Evolutionary conservation across 1,140 invertebrate genomes (phyloP).

Genomic region (Camponotus pennsylvanicus): DNA sequence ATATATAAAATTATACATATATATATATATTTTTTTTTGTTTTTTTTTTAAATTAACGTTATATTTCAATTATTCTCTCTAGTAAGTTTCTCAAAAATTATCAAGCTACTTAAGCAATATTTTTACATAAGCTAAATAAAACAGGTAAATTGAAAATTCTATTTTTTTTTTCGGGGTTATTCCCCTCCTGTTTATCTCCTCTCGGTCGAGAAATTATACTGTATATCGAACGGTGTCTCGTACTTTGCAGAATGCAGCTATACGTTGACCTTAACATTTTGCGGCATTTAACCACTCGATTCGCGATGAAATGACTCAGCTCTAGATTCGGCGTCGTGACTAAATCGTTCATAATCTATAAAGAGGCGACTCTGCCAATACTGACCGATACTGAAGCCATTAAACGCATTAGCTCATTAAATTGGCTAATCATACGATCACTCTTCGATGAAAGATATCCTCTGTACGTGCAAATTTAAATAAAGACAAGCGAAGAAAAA

Average conservation of each 20-base stretch:
- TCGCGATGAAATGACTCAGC: conserved; percentile 32
- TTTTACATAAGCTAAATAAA: too few species aligned
- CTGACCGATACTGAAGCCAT: neutral
- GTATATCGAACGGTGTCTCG: neutral
- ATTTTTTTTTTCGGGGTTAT: conserved; percentile 44
- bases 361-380: neutral
- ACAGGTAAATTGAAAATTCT: neutral
- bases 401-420: neutral
- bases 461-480: neutral
- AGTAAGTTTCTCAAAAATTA: neutral
- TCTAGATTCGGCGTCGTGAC: conserved; percentile 33
- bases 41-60: neutral
- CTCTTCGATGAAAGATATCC: neutral
- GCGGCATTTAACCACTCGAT: conserved; percentile 11
- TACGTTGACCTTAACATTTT: conserved; percentile 47
- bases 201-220: neutral
- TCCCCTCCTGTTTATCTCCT: neutral
- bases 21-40: too few species aligned
- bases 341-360: conserved; percentile 3
- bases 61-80: neutral
- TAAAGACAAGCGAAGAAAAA: neutral
- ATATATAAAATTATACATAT: too few species aligned
- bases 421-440: neutral
- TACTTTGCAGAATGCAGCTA: neutral
- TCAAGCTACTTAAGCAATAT: neutral